A percentile compares a stretch with the other conserved stretches of the same genome.
Conservation (phyloP, 2,797 vertebrate species). For the Vespertilio murinus region DNA sequence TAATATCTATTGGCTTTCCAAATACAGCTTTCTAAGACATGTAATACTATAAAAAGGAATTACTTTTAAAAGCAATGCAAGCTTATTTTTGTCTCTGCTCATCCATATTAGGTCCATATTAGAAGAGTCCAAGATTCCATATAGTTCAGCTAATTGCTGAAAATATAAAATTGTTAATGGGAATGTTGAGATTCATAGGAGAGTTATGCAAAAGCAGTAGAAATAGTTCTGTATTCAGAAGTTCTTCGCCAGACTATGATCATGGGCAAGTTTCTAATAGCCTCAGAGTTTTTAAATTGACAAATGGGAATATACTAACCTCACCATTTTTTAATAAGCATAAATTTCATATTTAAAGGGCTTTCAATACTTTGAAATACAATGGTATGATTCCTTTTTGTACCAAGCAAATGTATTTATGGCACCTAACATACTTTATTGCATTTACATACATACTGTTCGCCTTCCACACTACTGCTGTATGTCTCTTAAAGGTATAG, state of each 20-base stretch:
- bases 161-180: conserved; percentile 13
- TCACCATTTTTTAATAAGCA: background rate
- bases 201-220: background rate
- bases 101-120: background rate
- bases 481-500: background rate
- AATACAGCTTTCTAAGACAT: background rate
- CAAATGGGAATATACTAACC: background rate
- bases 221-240: background rate
- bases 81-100: background rate
- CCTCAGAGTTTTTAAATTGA: background rate
- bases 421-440: background rate
- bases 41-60: background rate
- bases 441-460: background rate
- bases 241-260: background rate
- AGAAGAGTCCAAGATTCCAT: background rate
- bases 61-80: background rate
- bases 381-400: background rate
- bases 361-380: background rate
- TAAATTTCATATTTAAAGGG: background rate
- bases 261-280: background rate
- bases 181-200: background rate
- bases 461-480: background rate
- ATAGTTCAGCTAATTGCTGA: background rate
- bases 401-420: background rate
- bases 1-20: background rate